These are phyloP conservation scores for Teleogryllus oceanicus DNA, from an alignment of 2,888 invertebrate species.

Conservation along the genomic window DNA sequence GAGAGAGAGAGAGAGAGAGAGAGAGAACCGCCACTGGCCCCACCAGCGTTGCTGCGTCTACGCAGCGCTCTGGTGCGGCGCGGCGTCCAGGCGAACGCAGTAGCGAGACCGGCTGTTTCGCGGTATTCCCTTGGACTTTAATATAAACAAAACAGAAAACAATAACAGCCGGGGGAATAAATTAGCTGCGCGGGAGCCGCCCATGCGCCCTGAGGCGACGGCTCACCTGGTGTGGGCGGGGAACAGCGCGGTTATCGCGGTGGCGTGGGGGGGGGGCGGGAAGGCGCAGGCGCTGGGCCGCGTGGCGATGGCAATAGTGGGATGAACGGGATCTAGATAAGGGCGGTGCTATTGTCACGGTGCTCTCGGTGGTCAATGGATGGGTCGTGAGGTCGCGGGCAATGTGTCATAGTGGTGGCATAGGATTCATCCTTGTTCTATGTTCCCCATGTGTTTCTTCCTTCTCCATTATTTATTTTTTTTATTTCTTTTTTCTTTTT, in stretches of 20 bases:
- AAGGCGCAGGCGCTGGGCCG: not conserved
- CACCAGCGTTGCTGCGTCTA: not conserved
- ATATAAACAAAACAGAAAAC: conserved; percentile 18
- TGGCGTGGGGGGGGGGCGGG: not conserved
- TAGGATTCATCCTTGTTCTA: too few relatives aligned
- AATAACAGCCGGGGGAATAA: not conserved
- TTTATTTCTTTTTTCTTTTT: too few relatives aligned
- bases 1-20: conserved; percentile 18
- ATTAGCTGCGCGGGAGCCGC: not conserved
- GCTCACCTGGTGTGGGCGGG: not conserved
- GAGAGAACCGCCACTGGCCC: not conserved
- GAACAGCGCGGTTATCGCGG: not conserved
- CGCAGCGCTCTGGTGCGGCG: not conserved
- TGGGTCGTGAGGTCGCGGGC: too few relatives aligned
- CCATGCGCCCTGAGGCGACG: not conserved
- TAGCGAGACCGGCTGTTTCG: not conserved
- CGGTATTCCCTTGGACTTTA: not conserved
- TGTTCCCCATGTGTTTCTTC: too few relatives aligned
- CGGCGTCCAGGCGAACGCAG: too few relatives aligned
- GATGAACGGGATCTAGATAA: not conserved
- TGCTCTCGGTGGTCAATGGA: too few relatives aligned
- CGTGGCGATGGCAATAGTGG: not conserved
- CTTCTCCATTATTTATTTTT: too few relatives aligned
- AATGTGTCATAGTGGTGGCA: too few relatives aligned
- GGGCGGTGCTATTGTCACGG: too few relatives aligned